Conservation (phyloP, 2,888 invertebrate species). For the Cheilosia variabilis region DNA sequence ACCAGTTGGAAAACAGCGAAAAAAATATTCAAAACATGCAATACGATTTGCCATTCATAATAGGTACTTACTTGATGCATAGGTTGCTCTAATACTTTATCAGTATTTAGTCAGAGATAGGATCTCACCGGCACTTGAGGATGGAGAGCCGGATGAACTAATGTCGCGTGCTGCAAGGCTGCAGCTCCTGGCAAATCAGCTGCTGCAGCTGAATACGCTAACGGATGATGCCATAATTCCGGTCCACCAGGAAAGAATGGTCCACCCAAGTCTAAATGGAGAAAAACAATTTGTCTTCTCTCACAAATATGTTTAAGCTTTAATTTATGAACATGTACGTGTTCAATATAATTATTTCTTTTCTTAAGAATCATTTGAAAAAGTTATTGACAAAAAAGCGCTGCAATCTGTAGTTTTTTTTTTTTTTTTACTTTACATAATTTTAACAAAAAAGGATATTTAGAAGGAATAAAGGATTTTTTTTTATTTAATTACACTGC, state of each 20-base stretch:
- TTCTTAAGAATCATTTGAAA: constrained; percentile 6
- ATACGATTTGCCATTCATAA: constrained; percentile 31
- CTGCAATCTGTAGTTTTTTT: constrained; percentile 31
- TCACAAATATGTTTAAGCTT: constrained; percentile 9
- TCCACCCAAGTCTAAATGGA: constrained; percentile 93
- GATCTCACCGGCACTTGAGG: constrained; percentile 98
- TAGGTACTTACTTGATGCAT: constrained; percentile 83
- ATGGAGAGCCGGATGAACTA: constrained; percentile 98
- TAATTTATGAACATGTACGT: constrained; percentile 33
- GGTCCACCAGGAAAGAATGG: constrained; percentile 98
- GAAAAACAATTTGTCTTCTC: background rate
- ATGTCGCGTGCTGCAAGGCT: constrained; percentile 92
- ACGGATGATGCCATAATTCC: constrained; percentile 96
- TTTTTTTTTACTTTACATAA: constrained; percentile 35
- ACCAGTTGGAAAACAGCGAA: background rate
- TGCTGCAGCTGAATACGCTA: constrained; percentile 90
- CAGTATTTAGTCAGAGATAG: constrained; percentile 97
- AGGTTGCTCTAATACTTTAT: constrained; percentile 84
- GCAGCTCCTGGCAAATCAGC: constrained; percentile 93
- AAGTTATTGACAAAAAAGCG: constrained; percentile 71
- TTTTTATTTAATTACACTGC: constrained; percentile 53
- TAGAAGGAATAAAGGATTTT: constrained; percentile 55
- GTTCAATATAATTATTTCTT: background rate
- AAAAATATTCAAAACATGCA: constrained; percentile 68
- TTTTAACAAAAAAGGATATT: constrained; percentile 53